Conservation (phyloP, 2,888 invertebrate species). For the Pristionchus mayeri region DNA sequence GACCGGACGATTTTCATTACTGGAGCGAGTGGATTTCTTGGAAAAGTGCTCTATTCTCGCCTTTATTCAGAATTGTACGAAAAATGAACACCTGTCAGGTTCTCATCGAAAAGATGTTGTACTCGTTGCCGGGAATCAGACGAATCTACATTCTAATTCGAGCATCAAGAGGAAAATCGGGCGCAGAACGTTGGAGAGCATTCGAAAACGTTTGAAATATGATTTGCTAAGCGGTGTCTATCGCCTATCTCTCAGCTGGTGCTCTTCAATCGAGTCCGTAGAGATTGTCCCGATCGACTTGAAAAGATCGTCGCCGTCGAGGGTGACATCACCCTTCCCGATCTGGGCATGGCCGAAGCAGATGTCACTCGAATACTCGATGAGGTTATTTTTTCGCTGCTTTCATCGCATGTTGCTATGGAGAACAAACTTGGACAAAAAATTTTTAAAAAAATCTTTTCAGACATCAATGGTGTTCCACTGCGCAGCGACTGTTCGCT, state of each 20-base stretch:
- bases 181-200: background rate
- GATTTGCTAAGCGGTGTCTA: background rate
- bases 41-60: background rate
- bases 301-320: background rate
- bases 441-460: background rate
- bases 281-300: background rate
- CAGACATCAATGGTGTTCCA: conserved; percentile 88
- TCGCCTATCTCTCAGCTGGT: background rate
- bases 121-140: background rate
- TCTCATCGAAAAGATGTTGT: background rate
- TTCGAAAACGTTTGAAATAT: background rate
- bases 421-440: too few relatives aligned
- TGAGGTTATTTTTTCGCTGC: conserved; percentile 82
- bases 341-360: conserved; percentile 81
- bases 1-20: background rate
- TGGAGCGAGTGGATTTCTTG: background rate
- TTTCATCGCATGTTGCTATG: too few relatives aligned
- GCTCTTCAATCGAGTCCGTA: background rate
- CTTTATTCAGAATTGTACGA: background rate
- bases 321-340: background rate
- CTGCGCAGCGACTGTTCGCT: conserved; percentile 91
- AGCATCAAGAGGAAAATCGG: background rate
- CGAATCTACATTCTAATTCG: background rate
- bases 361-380: conserved; percentile 94
- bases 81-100: background rate